Evolutionary conservation across 2,113 vertebrate genomes (phyloP).

Genomic region (Chionis minor): DNA sequence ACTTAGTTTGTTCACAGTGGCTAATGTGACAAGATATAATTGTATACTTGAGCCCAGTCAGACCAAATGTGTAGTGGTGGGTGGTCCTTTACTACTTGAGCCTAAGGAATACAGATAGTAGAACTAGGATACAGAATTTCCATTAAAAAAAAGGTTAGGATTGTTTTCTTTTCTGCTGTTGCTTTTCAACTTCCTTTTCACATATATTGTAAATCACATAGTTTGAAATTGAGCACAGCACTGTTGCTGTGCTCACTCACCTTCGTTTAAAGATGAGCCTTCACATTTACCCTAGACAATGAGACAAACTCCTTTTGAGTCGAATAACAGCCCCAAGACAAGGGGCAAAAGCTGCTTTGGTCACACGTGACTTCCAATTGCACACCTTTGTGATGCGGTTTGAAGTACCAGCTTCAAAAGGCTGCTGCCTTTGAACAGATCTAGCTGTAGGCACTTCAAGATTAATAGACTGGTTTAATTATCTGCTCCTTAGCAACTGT

Average conservation of each 20-base stretch:
- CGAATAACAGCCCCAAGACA: background rate
- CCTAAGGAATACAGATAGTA: background rate
- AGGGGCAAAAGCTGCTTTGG: background rate
- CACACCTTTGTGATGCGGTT: background rate
- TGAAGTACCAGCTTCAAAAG: constrained; percentile 21
- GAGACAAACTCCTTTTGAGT: background rate
- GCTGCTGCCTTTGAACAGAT: background rate
- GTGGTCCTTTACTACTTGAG: background rate
- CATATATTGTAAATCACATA: background rate
- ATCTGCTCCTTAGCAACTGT: background rate
- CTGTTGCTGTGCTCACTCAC: background rate
- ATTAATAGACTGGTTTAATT: constrained; percentile 26
- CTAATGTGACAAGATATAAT: background rate
- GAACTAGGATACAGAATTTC: background rate
- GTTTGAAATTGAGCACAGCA: background rate
- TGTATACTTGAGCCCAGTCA: background rate
- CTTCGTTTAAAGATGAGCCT: background rate
- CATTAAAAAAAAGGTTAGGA: accelerated
- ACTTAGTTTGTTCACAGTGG: background rate
- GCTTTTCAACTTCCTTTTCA: background rate
- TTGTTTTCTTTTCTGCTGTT: background rate
- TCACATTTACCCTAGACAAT: background rate
- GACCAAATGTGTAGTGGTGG: background rate
- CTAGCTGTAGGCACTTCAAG: constrained; percentile 20
- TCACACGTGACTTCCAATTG: background rate